phyloP scores from a whole-genome alignment of 2,888 invertebrate genomes.

The Nyleta sp. region DNA sequence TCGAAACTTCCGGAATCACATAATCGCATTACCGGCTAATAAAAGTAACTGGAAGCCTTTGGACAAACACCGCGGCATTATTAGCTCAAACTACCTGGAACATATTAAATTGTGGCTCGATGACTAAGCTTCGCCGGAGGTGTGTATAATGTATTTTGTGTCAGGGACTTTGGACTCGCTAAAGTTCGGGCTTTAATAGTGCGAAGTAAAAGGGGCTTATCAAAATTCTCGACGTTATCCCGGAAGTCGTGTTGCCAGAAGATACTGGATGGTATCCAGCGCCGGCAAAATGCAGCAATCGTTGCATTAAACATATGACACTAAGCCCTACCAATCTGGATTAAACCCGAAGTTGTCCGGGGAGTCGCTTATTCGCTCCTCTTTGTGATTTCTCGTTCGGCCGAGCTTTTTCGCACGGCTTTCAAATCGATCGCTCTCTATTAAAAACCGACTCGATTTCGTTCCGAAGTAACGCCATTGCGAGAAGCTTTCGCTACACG shows the following conservation, averaged over 20 bases:
- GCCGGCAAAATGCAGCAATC: constrained; percentile 63
- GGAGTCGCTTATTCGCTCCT: constrained; percentile 50
- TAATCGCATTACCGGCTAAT: constrained; percentile 30
- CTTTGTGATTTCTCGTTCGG: constrained; percentile 42
- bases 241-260: constrained; percentile 60
- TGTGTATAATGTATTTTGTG: constrained; percentile 55
- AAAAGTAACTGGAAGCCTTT: constrained; percentile 33
- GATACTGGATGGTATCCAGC: constrained; percentile 60
- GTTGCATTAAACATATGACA: constrained; percentile 75
- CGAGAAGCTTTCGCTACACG: too few relatives aligned
- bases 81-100: constrained; percentile 42
- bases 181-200: constrained; percentile 57
- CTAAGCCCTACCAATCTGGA: constrained; percentile 58
- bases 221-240: constrained; percentile 63
- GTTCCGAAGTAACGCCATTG: background rate
- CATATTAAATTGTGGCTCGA: constrained; percentile 53
- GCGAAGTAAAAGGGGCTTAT: constrained; percentile 65
- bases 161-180: constrained; percentile 48
- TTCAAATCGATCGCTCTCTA: constrained; percentile 16
- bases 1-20: constrained; percentile 13
- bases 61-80: constrained; percentile 31
- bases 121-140: constrained; percentile 49
- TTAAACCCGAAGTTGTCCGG: constrained; percentile 51
- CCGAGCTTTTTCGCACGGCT: constrained; percentile 20
- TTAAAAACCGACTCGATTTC: constrained; percentile 19